phyloP scores from a whole-genome alignment of 2,888 invertebrate genomes.

The Abscondita cerata region DNA sequence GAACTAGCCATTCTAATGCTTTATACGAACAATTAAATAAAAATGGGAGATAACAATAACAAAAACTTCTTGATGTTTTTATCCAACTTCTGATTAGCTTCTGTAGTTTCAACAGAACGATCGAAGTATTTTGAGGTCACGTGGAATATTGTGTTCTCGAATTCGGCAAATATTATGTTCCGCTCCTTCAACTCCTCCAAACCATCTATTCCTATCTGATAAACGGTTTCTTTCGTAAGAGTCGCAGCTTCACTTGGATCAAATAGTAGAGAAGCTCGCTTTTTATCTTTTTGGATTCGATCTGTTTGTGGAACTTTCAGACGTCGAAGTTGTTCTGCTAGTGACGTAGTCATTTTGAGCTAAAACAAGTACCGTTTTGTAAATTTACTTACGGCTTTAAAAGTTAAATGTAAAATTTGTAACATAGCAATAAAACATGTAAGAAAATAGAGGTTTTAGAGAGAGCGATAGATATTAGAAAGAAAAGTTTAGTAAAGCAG shows the following conservation, averaged over 20 bases:
- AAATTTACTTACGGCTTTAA: no score
- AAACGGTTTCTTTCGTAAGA: conserved; percentile 83
- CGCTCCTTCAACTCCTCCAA: conserved; percentile 80
- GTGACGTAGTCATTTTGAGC: conserved; percentile 68
- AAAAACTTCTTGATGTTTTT: conserved; percentile 80
- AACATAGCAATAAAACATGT: no score
- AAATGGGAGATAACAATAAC: conserved; percentile 84
- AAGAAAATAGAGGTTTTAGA: no score
- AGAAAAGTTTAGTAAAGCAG: no score
- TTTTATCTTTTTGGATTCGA: conserved; percentile 70
- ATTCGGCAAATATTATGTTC: conserved; percentile 75
- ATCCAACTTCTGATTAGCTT: conserved; percentile 79
- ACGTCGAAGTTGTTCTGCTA: conserved; percentile 79
- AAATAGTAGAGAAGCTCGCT: conserved; percentile 84
- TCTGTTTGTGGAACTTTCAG: conserved; percentile 79
- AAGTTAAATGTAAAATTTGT: no score
- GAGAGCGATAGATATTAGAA: no score
- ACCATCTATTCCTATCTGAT: conserved; percentile 86
- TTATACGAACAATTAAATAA: conserved; percentile 86
- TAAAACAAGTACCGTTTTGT: no score
- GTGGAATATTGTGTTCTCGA: conserved; percentile 79
- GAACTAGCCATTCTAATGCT: conserved; percentile 94
- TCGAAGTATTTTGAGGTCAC: conserved; percentile 79
- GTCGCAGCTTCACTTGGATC: conserved; percentile 88
- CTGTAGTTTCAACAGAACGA: conserved; percentile 76